Evolutionary conservation across 2,888 invertebrate species (phyloP).

Genomic region (Heliconius ethilla): DNA sequence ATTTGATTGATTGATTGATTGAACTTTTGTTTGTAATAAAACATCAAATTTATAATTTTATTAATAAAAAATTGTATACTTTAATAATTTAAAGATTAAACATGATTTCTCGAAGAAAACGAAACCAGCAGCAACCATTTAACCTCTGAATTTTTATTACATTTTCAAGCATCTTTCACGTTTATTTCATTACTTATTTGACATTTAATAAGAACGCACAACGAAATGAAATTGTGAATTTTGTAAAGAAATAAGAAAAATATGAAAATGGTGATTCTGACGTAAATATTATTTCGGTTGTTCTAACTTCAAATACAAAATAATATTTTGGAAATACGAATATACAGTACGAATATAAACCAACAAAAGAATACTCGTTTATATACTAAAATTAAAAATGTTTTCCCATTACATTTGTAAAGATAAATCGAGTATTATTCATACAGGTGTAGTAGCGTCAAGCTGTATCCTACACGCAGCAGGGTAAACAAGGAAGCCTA

Average conservation of each 20-base stretch:
- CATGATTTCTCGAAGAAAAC: neutral
- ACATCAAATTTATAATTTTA: neutral
- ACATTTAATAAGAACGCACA: neutral
- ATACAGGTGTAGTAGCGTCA: no score
- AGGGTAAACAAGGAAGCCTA: no score
- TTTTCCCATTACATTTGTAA: no score
- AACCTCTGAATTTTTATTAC: neutral
- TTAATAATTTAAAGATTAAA: neutral
- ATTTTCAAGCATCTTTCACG: neutral
- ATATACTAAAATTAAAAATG: neutral
- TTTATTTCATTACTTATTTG: neutral
- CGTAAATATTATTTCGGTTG: neutral
- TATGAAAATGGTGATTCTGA: neutral
- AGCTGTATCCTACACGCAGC: no score
- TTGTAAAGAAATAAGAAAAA: neutral
- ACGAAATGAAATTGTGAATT: neutral
- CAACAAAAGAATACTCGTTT: neutral
- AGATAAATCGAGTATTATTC: no score
- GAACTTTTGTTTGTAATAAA: neutral
- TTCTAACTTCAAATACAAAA: neutral
- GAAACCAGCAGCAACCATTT: neutral
- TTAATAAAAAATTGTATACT: neutral
- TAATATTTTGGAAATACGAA: neutral
- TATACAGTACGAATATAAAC: neutral
- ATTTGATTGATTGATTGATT: no score